A percentile compares a stretch with the other conserved stretches of the same genome.
Evolutionary conservation across 2,797 vertebrate species (phyloP).

Genomic region (Sorex maritimensis): DNA sequence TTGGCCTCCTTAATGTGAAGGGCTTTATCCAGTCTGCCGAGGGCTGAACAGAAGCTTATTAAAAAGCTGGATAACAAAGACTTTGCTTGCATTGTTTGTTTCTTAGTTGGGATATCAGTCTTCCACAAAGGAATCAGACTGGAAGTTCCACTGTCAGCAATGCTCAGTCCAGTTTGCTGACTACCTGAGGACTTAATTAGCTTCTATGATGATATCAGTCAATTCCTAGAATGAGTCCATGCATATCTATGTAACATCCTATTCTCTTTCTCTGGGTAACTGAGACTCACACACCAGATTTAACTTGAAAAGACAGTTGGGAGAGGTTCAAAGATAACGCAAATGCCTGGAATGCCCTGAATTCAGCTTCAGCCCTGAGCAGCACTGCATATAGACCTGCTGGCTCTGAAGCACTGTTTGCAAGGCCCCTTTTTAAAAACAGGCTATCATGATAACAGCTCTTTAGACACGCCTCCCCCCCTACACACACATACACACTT

Average conservation of each 20-base stretch:
- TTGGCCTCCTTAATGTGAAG: background rate
- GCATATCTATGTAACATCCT: background rate
- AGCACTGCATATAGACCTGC: background rate
- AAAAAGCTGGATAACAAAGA: background rate
- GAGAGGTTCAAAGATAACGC: background rate
- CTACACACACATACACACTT: too few species aligned
- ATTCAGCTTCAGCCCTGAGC: background rate
- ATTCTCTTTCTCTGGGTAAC: background rate
- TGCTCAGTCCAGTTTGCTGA: background rate
- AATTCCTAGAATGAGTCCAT: background rate
- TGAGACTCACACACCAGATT: background rate
- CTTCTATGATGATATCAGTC: background rate
- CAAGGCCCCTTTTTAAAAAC: background rate
- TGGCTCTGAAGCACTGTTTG: background rate
- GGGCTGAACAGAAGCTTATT: background rate
- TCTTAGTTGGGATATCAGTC: background rate
- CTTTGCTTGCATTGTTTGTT: background rate
- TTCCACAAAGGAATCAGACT: background rate
- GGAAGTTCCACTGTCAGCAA: background rate
- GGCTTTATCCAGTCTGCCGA: background rate
- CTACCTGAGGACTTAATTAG: background rate
- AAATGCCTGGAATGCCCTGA: background rate
- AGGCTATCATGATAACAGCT: too few species aligned
- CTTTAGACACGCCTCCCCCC: too few species aligned
- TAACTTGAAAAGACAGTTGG: background rate